A percentile compares a stretch with the other conserved stretches of the same genome.
These are phyloP conservation scores for Tipula confusa DNA, from an alignment of 2,888 invertebrate genomes.

Conservation along the genomic window DNA sequence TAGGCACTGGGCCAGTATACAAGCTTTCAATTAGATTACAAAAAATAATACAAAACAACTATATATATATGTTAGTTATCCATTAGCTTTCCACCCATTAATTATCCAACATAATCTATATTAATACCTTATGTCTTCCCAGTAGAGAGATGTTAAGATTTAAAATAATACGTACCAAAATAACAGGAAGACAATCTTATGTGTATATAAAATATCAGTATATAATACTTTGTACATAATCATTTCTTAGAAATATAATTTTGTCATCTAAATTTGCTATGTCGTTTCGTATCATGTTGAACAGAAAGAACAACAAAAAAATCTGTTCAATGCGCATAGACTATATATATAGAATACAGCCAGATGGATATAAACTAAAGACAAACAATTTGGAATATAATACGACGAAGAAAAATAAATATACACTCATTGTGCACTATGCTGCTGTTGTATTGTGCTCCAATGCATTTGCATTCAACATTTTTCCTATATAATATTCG, in stretches of 20 bases:
- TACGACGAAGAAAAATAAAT: background rate
- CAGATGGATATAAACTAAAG: background rate
- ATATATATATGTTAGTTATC: background rate
- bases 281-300: background rate
- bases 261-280: background rate
- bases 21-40: background rate
- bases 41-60: background rate
- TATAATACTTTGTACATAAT: background rate
- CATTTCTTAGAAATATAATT: background rate
- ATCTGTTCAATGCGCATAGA: background rate
- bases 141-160: background rate
- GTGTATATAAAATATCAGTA: background rate
- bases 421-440: background rate
- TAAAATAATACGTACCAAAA: background rate
- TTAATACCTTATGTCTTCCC: background rate
- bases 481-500: background rate
- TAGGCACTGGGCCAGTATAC: background rate
- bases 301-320: no score
- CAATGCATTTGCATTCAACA: background rate
- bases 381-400: background rate
- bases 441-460: background rate
- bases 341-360: background rate
- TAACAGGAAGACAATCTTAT: background rate
- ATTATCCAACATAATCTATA: background rate
- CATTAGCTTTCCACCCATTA: background rate